phyloP scores from a whole-genome alignment of 1,140 invertebrate species.

The Colletes latitarsis region DNA sequence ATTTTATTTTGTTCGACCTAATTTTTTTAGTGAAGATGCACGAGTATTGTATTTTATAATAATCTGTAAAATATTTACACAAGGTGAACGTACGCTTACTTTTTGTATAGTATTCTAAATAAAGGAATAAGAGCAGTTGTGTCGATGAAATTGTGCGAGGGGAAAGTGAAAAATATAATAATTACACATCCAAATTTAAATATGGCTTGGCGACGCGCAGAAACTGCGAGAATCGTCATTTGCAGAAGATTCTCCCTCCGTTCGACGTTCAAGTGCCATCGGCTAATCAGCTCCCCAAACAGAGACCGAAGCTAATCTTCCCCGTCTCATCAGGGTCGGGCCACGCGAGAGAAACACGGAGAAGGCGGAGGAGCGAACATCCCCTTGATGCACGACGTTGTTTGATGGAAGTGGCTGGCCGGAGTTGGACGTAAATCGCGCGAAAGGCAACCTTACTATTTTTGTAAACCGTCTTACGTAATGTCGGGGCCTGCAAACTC shows the following conservation, averaged over 20 bases:
- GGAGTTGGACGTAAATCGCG: neutral
- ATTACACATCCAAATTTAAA: too few relatives aligned
- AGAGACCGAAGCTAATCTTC: constrained; percentile 65
- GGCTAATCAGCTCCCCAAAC: constrained; percentile 69
- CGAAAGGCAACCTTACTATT: neutral
- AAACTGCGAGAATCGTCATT: constrained; percentile 55
- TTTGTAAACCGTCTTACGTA: neutral
- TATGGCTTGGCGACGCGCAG: too few relatives aligned
- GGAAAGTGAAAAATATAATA: too few relatives aligned
- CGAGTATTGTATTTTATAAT: too few relatives aligned
- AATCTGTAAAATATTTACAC: too few relatives aligned
- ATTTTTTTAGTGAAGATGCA: too few relatives aligned
- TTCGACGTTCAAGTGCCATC: constrained; percentile 54
- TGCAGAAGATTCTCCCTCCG: constrained; percentile 25
- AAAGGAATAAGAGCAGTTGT: too few relatives aligned
- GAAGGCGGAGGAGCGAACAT: constrained; percentile 14
- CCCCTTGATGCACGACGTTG: constrained; percentile 49
- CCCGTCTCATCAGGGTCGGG: constrained; percentile 60
- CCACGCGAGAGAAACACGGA: constrained; percentile 12
- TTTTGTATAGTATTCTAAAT: too few relatives aligned
- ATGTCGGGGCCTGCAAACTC: too few relatives aligned
- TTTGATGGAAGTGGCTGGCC: neutral
- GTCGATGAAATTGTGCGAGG: too few relatives aligned
- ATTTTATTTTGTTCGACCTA: too few relatives aligned
- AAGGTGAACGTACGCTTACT: too few relatives aligned